These are phyloP conservation scores for Vulpes lagopus DNA, from an alignment of 2,113 vertebrate genomes.

Conservation along the genomic window DNA sequence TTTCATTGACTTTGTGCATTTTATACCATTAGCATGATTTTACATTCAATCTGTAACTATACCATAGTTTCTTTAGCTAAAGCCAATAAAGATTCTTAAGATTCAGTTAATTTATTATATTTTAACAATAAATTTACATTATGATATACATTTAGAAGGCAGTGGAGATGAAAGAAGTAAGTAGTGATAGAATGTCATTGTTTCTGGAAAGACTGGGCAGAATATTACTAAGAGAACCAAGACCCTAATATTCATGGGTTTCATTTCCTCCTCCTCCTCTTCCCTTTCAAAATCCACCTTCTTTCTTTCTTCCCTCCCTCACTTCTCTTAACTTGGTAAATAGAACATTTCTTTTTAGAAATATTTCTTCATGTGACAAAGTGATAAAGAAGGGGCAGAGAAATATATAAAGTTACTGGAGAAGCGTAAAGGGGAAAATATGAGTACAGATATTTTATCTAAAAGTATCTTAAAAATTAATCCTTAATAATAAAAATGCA, in stretches of 20 bases:
- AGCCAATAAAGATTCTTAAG: neutral
- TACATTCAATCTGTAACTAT: neutral
- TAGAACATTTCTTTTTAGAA: neutral
- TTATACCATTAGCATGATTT: neutral
- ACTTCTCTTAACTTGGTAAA: neutral
- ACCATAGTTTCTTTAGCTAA: neutral
- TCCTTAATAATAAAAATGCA: slow-evolving; percentile 75
- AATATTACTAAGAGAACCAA: neutral
- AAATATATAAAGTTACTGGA: neutral
- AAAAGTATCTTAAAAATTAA: neutral
- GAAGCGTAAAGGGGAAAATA: neutral
- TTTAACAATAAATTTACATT: neutral
- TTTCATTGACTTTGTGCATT: neutral
- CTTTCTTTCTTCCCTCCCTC: neutral
- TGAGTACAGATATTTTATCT: neutral
- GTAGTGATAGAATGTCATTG: neutral
- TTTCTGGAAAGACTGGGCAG: neutral
- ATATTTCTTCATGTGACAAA: neutral
- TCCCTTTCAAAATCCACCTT: neutral
- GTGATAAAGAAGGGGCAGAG: neutral
- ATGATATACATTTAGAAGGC: neutral
- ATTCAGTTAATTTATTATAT: neutral
- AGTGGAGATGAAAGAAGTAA: neutral
- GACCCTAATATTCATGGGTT: neutral
- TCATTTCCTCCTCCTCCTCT: neutral